Percentiles rank a stretch among this genome's conserved stretches.
These are phyloP conservation scores for Charanyca ferruginea DNA, from an alignment of 2,888 invertebrate species.

Conservation along the genomic window DNA sequence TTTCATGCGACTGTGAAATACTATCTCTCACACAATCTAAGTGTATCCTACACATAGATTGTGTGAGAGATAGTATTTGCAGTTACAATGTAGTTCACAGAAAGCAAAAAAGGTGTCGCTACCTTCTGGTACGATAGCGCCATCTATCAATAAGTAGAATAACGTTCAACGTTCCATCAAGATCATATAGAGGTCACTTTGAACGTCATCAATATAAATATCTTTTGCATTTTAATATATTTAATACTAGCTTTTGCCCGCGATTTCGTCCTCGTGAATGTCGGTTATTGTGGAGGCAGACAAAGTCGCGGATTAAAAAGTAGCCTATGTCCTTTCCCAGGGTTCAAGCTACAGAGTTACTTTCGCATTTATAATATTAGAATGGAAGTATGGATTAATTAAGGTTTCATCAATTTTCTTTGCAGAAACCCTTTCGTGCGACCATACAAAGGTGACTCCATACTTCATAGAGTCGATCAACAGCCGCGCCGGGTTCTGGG, in stretches of 20 bases:
- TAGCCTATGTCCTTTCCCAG: too few species aligned
- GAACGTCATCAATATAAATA: not conserved
- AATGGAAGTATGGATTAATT: constrained; percentile 4
- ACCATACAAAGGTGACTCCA: constrained; percentile 97
- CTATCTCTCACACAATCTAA: not conserved
- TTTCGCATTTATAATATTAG: too few species aligned
- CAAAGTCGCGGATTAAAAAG: too few species aligned
- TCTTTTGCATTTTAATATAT: not conserved
- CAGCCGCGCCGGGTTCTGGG: constrained; percentile 95
- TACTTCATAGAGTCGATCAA: constrained; percentile 97
- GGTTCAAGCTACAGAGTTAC: too few species aligned
- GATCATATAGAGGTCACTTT: constrained; percentile 47
- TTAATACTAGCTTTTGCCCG: too few species aligned
- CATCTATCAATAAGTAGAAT: constrained; percentile 9
- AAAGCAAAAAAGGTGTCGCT: constrained; percentile 26
- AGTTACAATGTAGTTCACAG: not conserved
- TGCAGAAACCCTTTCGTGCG: constrained; percentile 96
- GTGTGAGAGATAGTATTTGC: too few species aligned
- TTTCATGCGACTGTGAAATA: not conserved
- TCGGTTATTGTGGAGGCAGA: too few species aligned
- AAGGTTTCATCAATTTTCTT: constrained; percentile 36
- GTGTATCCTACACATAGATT: too few species aligned
- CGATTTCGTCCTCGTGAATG: too few species aligned
- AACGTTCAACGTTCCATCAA: not conserved
- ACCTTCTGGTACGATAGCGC: not conserved